A percentile compares a stretch with the other conserved stretches of the same genome.
Conservation (phyloP, 2,113 vertebrate genomes). For the Oenanthe melanoleuca region DNA sequence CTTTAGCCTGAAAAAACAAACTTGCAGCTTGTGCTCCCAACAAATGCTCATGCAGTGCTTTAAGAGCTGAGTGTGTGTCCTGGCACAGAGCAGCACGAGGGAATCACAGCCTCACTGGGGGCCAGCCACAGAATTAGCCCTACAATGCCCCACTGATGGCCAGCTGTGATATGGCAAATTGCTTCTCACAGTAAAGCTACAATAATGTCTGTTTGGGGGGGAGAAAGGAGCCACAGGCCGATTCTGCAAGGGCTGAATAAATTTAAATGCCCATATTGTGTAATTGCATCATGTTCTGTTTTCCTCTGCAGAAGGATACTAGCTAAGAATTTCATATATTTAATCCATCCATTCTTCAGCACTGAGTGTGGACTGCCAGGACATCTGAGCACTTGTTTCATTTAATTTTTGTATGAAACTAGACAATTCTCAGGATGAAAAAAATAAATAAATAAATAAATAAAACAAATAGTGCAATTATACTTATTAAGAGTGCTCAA, state of each 20-base stretch:
- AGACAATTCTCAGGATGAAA: neutral
- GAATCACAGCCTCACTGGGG: slow-evolving; percentile 44
- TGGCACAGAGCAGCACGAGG: slow-evolving; percentile 51
- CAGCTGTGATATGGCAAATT: slow-evolving; percentile 73
- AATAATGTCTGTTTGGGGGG: neutral
- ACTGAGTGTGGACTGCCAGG: neutral
- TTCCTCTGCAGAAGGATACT: neutral
- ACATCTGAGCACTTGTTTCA: neutral
- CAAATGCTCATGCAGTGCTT: neutral
- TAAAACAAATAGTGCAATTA: neutral
- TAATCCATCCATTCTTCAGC: neutral
- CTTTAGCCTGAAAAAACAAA: slow-evolving; percentile 44
- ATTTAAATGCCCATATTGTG: neutral
- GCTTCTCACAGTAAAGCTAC: slow-evolving; percentile 62
- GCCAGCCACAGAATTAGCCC: slow-evolving; percentile 63
- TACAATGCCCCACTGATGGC: slow-evolving; percentile 65
- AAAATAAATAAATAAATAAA: neutral
- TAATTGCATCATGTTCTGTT: slow-evolving; percentile 26
- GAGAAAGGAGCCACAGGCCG: neutral
- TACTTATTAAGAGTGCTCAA: neutral
- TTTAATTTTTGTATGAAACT: neutral
- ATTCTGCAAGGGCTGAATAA: neutral
- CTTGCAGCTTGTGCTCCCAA: neutral
- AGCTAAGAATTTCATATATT: neutral
- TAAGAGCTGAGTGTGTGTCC: neutral